These are phyloP conservation scores for Stegostoma tigrinum DNA, from an alignment of 2,113 vertebrate genomes.

Conservation along the genomic window DNA sequence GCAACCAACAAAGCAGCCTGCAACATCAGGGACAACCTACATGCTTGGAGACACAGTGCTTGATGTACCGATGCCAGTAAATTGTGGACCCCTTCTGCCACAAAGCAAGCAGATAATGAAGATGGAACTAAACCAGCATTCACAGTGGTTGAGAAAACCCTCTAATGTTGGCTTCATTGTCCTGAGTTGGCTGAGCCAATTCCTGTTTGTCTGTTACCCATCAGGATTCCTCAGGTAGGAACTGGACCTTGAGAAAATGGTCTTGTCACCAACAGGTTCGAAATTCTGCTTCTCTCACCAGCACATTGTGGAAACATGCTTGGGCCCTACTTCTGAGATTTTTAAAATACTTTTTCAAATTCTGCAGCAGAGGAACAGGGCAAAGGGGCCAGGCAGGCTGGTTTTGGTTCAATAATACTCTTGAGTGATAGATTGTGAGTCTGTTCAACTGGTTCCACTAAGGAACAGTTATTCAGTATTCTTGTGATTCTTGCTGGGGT, in stretches of 20 bases:
- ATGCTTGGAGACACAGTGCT: background rate
- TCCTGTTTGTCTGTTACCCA: background rate
- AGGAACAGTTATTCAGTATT: too few relatives aligned
- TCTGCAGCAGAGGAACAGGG: too few relatives aligned
- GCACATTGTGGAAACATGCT: background rate
- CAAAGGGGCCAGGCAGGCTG: too few relatives aligned
- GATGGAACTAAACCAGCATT: too few relatives aligned
- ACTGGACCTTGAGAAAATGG: background rate
- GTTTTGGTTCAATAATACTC: too few relatives aligned
- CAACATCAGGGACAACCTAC: background rate
- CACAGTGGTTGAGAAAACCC: background rate
- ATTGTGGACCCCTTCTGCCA: background rate
- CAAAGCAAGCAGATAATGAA: background rate
- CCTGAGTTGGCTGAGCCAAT: background rate
- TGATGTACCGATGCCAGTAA: background rate
- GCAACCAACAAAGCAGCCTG: background rate
- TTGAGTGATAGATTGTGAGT: too few relatives aligned
- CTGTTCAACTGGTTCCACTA: too few relatives aligned
- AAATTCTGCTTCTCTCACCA: too few relatives aligned
- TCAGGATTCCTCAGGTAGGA: background rate
- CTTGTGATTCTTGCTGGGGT: too few relatives aligned
- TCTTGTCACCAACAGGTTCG: background rate
- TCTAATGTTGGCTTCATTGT: background rate
- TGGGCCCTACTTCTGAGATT: background rate
- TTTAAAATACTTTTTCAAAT: background rate